These are phyloP conservation scores for Vandiemenella viatica DNA, from an alignment of 2,888 invertebrate genomes.

Conservation along the genomic window DNA sequence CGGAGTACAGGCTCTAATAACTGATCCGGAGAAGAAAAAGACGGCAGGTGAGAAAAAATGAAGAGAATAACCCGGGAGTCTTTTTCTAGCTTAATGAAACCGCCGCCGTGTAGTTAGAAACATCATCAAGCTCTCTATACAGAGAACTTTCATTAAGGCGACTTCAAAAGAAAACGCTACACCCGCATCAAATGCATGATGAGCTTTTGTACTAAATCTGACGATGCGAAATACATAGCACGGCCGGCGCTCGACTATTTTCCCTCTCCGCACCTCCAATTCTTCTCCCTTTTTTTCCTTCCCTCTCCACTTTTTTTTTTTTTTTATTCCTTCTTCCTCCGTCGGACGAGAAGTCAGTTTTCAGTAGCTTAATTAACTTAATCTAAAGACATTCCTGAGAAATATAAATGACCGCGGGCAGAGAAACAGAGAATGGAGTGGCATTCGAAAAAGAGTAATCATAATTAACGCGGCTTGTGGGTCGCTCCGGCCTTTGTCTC, in stretches of 20 bases:
- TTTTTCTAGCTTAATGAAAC: constrained; percentile 6
- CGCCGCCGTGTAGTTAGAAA: constrained; percentile 3
- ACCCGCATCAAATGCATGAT: not conserved
- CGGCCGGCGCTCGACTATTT: not conserved
- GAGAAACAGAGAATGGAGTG: not conserved
- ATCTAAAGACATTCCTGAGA: constrained; percentile 15
- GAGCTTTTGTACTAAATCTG: constrained; percentile 11
- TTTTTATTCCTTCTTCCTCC: not conserved
- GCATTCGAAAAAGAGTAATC: not conserved
- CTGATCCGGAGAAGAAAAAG: too few relatives aligned
- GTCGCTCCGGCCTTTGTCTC: too few relatives aligned
- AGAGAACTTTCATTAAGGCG: constrained; percentile 4
- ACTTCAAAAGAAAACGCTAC: constrained; percentile 4
- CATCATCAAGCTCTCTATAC: constrained; percentile 4
- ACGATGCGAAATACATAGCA: constrained; percentile 11
- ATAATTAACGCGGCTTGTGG: constrained; percentile 13
- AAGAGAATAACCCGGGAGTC: not conserved
- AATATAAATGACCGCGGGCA: not conserved
- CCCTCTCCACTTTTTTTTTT: too few relatives aligned
- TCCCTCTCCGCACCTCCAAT: not conserved
- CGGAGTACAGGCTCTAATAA: too few relatives aligned
- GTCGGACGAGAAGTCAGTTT: not conserved
- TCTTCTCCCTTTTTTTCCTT: too few relatives aligned
- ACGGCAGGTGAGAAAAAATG: too few relatives aligned
- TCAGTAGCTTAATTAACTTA: constrained; percentile 16